These are phyloP conservation scores for Drosophila pectinifera DNA, from an alignment of 1,140 invertebrate genomes.

Conservation along the genomic window DNA sequence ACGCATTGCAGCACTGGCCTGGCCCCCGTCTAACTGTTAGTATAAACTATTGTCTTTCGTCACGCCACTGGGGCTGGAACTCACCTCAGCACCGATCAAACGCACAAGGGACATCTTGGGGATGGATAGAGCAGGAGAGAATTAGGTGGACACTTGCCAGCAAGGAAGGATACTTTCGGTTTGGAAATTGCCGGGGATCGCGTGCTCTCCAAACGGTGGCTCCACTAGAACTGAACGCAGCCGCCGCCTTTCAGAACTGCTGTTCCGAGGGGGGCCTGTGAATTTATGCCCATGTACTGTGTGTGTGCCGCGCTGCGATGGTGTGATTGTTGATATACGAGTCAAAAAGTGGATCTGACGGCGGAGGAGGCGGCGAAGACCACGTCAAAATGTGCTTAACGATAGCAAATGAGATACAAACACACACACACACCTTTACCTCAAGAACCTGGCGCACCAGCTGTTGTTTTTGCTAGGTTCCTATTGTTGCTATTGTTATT, in stretches of 20 bases:
- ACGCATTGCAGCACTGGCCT: background rate
- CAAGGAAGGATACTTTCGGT: conserved; percentile 18
- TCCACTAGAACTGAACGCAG: conserved; percentile 80
- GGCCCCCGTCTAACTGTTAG: background rate
- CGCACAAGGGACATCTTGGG: conserved; percentile 75
- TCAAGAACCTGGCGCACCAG: conserved; percentile 25
- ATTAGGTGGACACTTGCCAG: conserved; percentile 11
- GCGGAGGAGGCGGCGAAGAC: conserved; percentile 3
- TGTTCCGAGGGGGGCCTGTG: conserved; percentile 33
- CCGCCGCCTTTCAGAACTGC: conserved; percentile 47
- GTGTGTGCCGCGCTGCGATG: conserved; percentile 31
- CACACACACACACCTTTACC: background rate
- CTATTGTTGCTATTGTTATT: conserved; percentile 17
- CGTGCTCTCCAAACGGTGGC: conserved; percentile 71
- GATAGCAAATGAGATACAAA: conserved; percentile 12
- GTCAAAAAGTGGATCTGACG: conserved; percentile 12
- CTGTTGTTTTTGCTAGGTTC: conserved; percentile 37
- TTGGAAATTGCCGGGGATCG: conserved; percentile 35
- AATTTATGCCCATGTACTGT: conserved; percentile 1
- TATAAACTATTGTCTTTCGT: too few species aligned
- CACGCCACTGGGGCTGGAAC: conserved; percentile 1
- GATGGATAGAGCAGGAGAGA: conserved; percentile 1
- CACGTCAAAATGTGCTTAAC: conserved; percentile 40
- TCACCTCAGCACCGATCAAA: conserved; percentile 78
- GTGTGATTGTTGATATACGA: conserved; percentile 81